Percentiles rank a stretch among this genome's conserved stretches.
Conservation (phyloP, 1,140 invertebrate genomes). For the Papilio machaon region DNA sequence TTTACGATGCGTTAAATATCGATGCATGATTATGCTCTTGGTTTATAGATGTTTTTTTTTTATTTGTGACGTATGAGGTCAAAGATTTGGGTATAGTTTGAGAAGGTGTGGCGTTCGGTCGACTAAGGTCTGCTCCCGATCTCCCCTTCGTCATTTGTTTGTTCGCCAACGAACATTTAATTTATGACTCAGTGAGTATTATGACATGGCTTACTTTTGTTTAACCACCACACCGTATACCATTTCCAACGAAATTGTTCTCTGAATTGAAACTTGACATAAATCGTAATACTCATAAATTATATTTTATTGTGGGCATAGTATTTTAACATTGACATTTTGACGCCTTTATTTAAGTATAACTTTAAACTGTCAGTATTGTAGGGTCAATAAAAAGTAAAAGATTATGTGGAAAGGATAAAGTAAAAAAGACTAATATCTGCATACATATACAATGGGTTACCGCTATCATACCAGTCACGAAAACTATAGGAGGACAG, state of each 20-base stretch:
- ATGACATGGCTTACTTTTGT: constrained; percentile 52
- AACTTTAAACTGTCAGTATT: background rate
- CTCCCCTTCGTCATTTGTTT: constrained; percentile 53
- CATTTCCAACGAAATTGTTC: constrained; percentile 16
- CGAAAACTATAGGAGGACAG: no score
- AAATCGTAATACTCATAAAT: constrained; percentile 29
- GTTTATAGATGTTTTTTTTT: constrained; percentile 6
- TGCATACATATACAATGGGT: no score
- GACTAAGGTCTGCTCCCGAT: constrained; percentile 41
- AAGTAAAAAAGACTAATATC: background rate
- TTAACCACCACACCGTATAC: background rate
- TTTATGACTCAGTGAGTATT: constrained; percentile 66
- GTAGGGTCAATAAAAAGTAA: background rate
- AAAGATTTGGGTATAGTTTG: constrained; percentile 36
- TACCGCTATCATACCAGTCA: no score
- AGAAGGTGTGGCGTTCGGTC: constrained; percentile 37
- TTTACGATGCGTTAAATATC: constrained; percentile 26
- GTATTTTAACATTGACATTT: constrained; percentile 34
- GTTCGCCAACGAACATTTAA: constrained; percentile 57
- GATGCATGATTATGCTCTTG: background rate
- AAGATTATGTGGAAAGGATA: background rate
- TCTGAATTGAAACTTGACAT: constrained; percentile 30
- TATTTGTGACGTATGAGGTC: background rate
- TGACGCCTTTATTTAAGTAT: constrained; percentile 14
- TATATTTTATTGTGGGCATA: constrained; percentile 7